Evolutionary conservation across 2,888 invertebrate genomes (phyloP), one percentile per base, ranked within the genome.

Genomic region (Lithophane semibrunnea): DNA sequence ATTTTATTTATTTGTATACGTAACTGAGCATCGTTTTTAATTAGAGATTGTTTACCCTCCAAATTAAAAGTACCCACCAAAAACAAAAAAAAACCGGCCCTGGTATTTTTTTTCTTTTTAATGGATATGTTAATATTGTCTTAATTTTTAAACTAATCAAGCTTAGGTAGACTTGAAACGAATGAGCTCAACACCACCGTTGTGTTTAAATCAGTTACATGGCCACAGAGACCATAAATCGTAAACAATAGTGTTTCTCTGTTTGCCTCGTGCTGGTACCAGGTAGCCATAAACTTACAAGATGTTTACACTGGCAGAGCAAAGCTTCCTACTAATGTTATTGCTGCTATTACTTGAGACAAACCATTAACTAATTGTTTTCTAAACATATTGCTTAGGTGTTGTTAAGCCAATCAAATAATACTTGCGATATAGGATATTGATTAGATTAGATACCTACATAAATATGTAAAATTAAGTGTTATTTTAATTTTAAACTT

Each of bases 211-310:
- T 54, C 9, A 65, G 42, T 37, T 54, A 58, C 13, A 66, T 73
- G 58, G 44, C 37, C 60, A 29, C 42, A 85, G 4, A 54, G 37
- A 72, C 58, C 69, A 84, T 44, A 70, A 65, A 79, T 63, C 74
- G 60, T 74, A 71, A 72, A 80, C 82, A 83, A 60, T 37, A 60
- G 13, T 44, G 44, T 75, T 54, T 47, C 68, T 72, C n/a, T 67
- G 54, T 66, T 85, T 85, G 76, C 82, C 85, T 85, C 44, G 16
- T 81, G 82, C 69, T 73, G 21, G 37, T 56, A 56, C 44, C 64
- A 64, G 47, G 72, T 5, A 64, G 71, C 56, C 42, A 70, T 83
- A 82, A 75, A 86, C 66, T 64, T 75, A 58, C 18, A 37, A 21
- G 18, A 70, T 82, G 78, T 86, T 84, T 78, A 83, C 75, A 73